A percentile compares a stretch with the other conserved stretches of the same genome.
These are phyloP conservation scores for Hippolais icterina DNA, from an alignment of 2,113 vertebrate species.

Conservation along the genomic window DNA sequence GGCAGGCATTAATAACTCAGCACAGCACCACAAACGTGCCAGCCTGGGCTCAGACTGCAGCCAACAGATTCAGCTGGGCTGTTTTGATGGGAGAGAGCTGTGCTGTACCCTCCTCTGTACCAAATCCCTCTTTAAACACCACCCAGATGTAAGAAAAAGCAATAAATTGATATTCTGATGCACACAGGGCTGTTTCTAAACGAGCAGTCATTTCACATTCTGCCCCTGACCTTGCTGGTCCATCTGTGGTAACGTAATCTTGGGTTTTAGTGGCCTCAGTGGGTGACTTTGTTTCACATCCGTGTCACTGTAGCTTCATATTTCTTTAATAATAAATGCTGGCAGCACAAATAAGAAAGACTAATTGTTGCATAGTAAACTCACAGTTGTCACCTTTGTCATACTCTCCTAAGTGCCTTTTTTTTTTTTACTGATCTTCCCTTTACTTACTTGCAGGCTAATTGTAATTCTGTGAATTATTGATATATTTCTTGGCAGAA, in stretches of 20 bases:
- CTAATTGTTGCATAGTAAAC: not conserved
- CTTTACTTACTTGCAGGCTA: not conserved
- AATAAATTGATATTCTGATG: not conserved
- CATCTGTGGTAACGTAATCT: not conserved
- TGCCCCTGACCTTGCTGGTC: not conserved
- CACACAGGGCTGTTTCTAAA: not conserved
- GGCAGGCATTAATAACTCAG: not conserved
- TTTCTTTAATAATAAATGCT: constrained; percentile 34
- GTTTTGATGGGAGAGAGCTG: not conserved
- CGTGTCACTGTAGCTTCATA: not conserved
- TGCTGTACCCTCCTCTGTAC: not conserved
- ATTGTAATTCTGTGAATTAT: constrained; percentile 13
- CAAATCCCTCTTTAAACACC: not conserved
- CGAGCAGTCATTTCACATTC: not conserved
- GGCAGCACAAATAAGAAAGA: not conserved
- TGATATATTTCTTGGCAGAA: not conserved
- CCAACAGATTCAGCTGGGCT: not conserved
- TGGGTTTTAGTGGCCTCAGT: not conserved
- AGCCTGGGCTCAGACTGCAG: not conserved
- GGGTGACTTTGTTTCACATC: not conserved
- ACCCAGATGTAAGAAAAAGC: not conserved
- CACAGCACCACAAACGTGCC: not conserved
- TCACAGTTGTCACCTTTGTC: not conserved
- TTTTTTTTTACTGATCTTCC: not conserved
- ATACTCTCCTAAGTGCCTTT: not conserved